phyloP scores from a whole-genome alignment of 1,140 invertebrate genomes.

The Branchinecta lynchi region DNA sequence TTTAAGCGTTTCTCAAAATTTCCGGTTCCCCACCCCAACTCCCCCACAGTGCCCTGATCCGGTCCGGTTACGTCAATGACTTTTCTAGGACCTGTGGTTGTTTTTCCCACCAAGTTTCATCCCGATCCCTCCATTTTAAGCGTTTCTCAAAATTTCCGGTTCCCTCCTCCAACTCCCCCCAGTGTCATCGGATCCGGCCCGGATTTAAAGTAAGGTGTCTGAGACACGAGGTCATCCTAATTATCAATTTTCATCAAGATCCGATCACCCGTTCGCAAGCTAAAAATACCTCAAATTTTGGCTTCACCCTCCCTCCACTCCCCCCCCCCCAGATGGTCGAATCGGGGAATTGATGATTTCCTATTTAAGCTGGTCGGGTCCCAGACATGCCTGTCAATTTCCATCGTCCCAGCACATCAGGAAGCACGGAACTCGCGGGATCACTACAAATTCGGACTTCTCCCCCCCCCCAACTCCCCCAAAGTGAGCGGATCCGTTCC shows the following conservation, averaged over 20 bases:
- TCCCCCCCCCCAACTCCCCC: too few relatives aligned
- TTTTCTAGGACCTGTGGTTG: neutral
- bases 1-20: neutral
- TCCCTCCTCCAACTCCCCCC: neutral
- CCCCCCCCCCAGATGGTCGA: conserved; percentile 8
- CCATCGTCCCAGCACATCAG: neutral
- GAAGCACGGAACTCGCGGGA: neutral
- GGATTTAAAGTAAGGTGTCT: conserved; percentile 2
- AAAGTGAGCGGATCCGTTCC: too few relatives aligned
- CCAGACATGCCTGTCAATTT: neutral
- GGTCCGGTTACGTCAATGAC: conserved; percentile 5
- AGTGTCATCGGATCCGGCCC: conserved; percentile 3
- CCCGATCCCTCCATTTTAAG: conserved; percentile 8
- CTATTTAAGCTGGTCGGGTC: neutral
- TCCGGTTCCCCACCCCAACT: neutral
- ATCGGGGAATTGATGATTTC: conserved; percentile 1
- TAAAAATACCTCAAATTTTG: too few relatives aligned
- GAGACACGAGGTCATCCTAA: conserved; percentile 8
- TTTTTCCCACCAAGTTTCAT: conserved; percentile 9
- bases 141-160: conserved; percentile 2
- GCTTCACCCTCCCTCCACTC: too few relatives aligned
- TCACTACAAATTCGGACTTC: too few relatives aligned
- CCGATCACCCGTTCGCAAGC: too few relatives aligned
- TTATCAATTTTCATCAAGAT: too few relatives aligned
- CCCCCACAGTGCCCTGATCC: neutral